phyloP scores from a whole-genome alignment of 2,113 vertebrate genomes.

The Ailurus styani region DNA sequence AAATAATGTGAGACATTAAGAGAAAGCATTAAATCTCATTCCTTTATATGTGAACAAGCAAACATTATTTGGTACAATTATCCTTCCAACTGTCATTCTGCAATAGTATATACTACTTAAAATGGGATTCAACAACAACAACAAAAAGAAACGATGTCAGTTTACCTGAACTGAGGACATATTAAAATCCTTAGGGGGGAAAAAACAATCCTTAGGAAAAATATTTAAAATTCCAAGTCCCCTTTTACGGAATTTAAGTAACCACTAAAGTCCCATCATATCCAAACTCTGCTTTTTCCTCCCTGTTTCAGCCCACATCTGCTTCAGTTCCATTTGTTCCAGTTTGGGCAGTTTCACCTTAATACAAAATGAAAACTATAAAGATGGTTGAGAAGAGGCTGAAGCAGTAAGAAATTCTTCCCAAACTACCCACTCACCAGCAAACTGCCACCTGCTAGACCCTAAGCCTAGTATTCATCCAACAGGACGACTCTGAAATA shows the following conservation, averaged over 20 bases:
- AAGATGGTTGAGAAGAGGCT: neutral
- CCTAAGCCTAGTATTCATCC: neutral
- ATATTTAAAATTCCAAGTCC: neutral
- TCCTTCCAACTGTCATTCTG: neutral
- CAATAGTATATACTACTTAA: neutral
- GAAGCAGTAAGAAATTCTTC: neutral
- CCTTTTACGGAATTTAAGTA: neutral
- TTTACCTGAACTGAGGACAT: neutral
- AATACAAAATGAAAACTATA: neutral
- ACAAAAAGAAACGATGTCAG: neutral
- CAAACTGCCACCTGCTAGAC: neutral
- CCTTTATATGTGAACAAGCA: neutral
- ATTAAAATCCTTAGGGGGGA: too few relatives aligned
- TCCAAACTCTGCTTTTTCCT: neutral
- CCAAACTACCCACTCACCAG: neutral
- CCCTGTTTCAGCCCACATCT: neutral
- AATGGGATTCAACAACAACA: neutral
- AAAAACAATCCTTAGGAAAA: neutral
- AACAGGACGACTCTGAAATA: neutral
- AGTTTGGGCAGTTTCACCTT: neutral
- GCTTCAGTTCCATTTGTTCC: neutral
- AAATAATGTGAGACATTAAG: neutral
- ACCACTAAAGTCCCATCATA: neutral
- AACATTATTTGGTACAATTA: conserved; percentile 9
- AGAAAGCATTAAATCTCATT: neutral